Evolutionary conservation across 2,888 invertebrate genomes (phyloP), one percentile per base, ranked within the genome.

Genomic region (Charanyca ferruginea): DNA sequence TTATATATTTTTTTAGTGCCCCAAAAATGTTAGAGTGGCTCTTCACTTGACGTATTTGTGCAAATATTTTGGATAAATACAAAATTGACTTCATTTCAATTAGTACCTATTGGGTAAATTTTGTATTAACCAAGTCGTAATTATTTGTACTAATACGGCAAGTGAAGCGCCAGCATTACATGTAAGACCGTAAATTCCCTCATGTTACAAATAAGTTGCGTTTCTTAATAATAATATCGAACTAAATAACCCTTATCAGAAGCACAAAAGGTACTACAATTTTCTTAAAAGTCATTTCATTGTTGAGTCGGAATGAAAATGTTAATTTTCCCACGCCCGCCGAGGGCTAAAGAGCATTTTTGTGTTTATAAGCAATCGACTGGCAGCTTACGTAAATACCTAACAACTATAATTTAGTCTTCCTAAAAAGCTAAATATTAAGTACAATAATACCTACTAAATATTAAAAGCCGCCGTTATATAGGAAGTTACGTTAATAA

Each of bases 321-420:
- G 67, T 80, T 68, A 80, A 78, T 80, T 68, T 58, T 11, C 13
- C 45, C 66, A 61, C 72, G 59, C 54, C 62, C 60, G 25, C 58
- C 18, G 49, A 66, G 52, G 72, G 54, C 23, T 59, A 60, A 60
- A 80, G 52, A 73, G 70, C 70, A 63, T 77, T 80, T 66, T 80
- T 70, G 67, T 77, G 78, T 73, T 80, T 25, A 54, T 65, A 73
- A 66, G 73, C 49, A 57, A 70, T 73, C 51, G 60, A 57, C 64
- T 59, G 45, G 53, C 28, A 57, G 35, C 44, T 35, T 53, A 60
- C 32, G 28, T 47, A 44, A 60, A 62, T 53, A 38, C 41, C n/a
- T 45, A 51, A 41, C 22, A 35, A 42, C 20, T 62, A 35, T 8
- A 61, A 8, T 49, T 20, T 16, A 38, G 22, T 25, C 25, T 57